Evolutionary conservation across 53 echinoderm and acorn worm genomes (phyloP), one percentile per base, ranked within the genome.

Genomic region (Crossaster papposus): DNA sequence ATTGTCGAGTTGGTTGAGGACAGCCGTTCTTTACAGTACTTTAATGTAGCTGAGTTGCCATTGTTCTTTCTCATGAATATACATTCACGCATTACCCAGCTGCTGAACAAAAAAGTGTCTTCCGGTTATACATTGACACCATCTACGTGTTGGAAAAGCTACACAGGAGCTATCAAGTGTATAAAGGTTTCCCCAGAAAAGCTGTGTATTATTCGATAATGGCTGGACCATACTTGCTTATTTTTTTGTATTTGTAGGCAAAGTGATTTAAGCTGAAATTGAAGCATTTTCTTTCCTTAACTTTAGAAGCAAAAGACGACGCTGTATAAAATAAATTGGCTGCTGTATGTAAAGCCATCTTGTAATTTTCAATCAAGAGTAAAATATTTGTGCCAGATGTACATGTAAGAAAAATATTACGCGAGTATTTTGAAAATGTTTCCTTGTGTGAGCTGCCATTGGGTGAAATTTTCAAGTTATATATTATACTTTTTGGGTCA

Each of bases 321-420:
- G 78, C 78, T 78, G 78, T 78, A 78, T 50, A 78, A 78, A 78
- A 23, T 3, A 10, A 78, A 51, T n/a, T 44, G 14, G 3, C 52
- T 4, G 11, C 78, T 51, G 26, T 77, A 52, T 52, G 8, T 28
- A 78, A 51, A 51, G 4, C 26, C 12, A 22, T 51, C n/a, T 52
- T 78, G 78, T 51, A 78, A 78, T 78, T 44, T 44, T 78, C 51
- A 78, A 78, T 78, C 28, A 51, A 74, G 7, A 74, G 52, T 22
- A 78, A 51, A 51, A 50, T 78, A 51, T 78, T 44, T 74, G 52
- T 32, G 52, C 15, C 12, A 5, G 52, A 51, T 78, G 74, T 78
- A 5, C 28, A 51, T 78, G 74, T 78, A n/a, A 33, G 26, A 9
- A 31, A 77, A 1, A 34, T 1, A 24, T 78, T 50, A 26, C 32